These are phyloP conservation scores for Folsomia candida DNA, from an alignment of 2,888 invertebrate genomes.

Conservation along the genomic window DNA sequence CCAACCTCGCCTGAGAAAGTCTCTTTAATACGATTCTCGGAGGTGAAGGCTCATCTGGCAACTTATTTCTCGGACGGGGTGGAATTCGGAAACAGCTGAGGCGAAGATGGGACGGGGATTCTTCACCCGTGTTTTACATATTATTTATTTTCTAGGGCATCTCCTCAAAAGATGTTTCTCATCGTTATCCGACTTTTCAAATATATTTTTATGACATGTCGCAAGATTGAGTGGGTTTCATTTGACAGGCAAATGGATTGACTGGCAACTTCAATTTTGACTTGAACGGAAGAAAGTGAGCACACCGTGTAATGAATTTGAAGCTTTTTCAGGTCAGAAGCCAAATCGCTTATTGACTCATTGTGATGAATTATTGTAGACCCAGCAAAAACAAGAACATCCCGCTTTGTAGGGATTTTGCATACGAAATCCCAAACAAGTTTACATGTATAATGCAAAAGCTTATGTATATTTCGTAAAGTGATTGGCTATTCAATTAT, in stretches of 20 bases:
- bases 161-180: not conserved
- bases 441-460: too few relatives aligned
- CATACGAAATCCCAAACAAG: not conserved
- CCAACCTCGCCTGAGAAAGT: not conserved
- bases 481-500: not conserved
- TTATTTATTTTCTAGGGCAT: slow-evolving; percentile 5
- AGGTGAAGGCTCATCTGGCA: not conserved
- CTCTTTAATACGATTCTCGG: not conserved
- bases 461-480: not conserved
- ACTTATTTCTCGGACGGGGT: slow-evolving; percentile 16
- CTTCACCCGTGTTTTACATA: not conserved
- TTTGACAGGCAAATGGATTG: not conserved
- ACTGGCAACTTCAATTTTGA: not conserved
- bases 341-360: not conserved
- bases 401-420: not conserved
- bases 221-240: not conserved
- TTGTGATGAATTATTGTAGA: not conserved
- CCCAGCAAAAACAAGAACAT: not conserved
- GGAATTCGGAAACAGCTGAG: slow-evolving; percentile 9
- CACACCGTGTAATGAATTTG: not conserved
- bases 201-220: slow-evolving; percentile 3
- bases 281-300: not conserved
- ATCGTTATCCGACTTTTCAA: not conserved
- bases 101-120: not conserved
- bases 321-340: not conserved